These are phyloP conservation scores for Otolemur crassicaudatus DNA, from an alignment of 2,797 vertebrate species.

Conservation along the genomic window DNA sequence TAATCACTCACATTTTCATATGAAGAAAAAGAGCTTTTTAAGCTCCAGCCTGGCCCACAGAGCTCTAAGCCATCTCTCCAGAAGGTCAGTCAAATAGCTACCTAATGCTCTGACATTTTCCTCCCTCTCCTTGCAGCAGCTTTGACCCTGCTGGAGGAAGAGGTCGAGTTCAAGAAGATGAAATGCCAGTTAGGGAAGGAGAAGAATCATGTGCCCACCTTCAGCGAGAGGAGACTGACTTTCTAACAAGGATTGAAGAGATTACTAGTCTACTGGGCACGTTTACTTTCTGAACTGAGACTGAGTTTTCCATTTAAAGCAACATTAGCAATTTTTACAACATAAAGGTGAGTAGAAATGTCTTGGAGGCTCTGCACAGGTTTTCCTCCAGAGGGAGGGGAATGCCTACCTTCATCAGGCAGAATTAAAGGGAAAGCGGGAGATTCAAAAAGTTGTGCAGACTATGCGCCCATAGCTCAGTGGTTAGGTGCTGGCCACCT, in stretches of 20 bases:
- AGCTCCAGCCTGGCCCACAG: background rate
- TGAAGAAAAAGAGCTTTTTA: background rate
- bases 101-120: background rate
- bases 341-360: background rate
- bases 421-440: background rate
- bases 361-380: background rate
- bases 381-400: background rate
- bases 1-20: too few relatives aligned
- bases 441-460: background rate
- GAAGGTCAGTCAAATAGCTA: background rate
- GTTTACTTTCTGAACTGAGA: background rate
- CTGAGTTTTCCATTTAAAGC: conserved; percentile 15
- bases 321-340: conserved; percentile 10
- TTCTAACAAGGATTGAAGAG: conserved; percentile 2
- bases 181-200: background rate
- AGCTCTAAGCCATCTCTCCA: background rate
- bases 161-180: background rate
- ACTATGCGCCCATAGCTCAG: too few relatives aligned
- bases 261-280: background rate
- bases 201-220: background rate
- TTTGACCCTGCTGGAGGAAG: background rate
- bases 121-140: background rate
- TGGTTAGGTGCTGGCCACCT: too few relatives aligned
- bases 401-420: background rate
- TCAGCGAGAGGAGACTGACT: background rate